Evolutionary conservation across 2,797 vertebrate genomes (phyloP).

Genomic region (Coracias cyanogaster): DNA sequence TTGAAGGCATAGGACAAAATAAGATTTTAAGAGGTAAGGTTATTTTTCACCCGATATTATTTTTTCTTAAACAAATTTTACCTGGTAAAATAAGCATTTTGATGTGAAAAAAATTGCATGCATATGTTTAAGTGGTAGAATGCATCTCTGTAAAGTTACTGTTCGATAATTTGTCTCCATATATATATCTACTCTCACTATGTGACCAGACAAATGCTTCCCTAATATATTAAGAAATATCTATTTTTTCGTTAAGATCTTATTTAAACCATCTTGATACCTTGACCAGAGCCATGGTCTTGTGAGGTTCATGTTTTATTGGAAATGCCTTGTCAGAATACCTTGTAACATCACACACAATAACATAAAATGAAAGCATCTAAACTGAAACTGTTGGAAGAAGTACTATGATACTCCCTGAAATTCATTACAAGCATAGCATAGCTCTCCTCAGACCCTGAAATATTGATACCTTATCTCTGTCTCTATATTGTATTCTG

Average conservation of each 20-base stretch:
- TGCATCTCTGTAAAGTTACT: neutral
- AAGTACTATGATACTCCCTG: neutral
- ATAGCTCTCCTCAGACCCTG: neutral
- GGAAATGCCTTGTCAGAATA: neutral
- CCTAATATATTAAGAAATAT: neutral
- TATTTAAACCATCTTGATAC: neutral
- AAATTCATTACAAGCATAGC: neutral
- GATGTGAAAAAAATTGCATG: neutral
- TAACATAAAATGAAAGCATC: neutral
- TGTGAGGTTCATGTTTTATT: neutral
- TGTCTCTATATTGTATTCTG: neutral
- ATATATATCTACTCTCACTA: neutral
- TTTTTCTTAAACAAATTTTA: neutral
- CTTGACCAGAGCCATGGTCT: neutral
- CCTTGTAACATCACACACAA: neutral
- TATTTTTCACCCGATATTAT: neutral
- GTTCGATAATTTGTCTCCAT: neutral
- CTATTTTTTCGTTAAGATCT: neutral
- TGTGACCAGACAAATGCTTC: neutral
- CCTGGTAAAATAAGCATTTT: neutral
- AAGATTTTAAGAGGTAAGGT: slow-evolving; percentile 85
- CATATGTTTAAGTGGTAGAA: neutral
- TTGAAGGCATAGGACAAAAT: slow-evolving; percentile 84
- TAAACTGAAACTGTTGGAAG: neutral
- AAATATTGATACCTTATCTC: neutral